Percentiles rank a stretch among this genome's conserved stretches.
Evolutionary conservation across 2,797 vertebrate species (phyloP).

Genomic region (Orientallactaga sibirica): DNA sequence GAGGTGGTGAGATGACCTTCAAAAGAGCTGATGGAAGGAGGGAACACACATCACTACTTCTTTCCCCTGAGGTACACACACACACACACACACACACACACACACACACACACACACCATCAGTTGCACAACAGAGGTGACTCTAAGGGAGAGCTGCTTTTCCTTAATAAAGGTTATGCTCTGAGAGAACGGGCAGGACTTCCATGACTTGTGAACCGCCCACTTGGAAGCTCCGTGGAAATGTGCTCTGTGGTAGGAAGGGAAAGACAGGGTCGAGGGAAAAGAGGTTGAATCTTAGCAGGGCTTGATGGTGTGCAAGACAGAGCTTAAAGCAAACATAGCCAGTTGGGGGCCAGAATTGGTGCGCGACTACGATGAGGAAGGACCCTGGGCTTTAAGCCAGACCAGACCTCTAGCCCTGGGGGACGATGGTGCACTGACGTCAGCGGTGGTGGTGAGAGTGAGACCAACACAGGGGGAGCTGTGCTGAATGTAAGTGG

Average conservation of each 20-base stretch:
- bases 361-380: neutral
- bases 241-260: neutral
- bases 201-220: neutral
- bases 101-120: too few species aligned
- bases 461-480: neutral
- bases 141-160: neutral
- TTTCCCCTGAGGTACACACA: neutral
- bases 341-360: neutral
- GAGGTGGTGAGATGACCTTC: neutral
- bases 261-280: neutral
- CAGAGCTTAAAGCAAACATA: rapidly evolving
- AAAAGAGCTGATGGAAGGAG: neutral
- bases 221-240: neutral
- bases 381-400: neutral
- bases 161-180: neutral
- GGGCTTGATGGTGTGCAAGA: too few species aligned
- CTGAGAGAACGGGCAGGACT: neutral
- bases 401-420: neutral
- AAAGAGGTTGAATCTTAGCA: neutral
- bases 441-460: neutral
- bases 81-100: too few species aligned
- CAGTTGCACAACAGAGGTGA: too few species aligned
- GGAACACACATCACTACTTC: neutral
- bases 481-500: neutral
- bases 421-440: rapidly evolving